These are phyloP conservation scores for Pelvicachromis taeniatus DNA, from an alignment of 2,113 vertebrate genomes.

Conservation along the genomic window DNA sequence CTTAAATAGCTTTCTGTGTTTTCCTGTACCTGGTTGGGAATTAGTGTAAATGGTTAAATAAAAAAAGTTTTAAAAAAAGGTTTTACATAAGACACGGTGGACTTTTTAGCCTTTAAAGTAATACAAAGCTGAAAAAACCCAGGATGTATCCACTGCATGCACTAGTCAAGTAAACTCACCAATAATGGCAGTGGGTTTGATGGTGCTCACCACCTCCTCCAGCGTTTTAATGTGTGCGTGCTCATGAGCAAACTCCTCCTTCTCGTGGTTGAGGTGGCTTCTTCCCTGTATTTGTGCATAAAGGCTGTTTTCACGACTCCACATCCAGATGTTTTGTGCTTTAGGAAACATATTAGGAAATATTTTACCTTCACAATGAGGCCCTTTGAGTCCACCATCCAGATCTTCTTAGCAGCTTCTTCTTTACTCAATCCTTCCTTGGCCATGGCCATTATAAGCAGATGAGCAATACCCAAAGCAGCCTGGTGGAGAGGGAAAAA, in stretches of 20 bases:
- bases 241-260: constrained; percentile 90
- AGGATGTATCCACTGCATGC: background rate
- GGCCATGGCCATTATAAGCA: constrained; percentile 91
- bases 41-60: background rate
- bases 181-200: constrained; percentile 92
- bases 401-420: constrained; percentile 88
- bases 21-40: constrained; percentile 25
- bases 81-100: background rate
- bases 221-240: constrained; percentile 83
- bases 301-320: background rate
- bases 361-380: constrained; percentile 89
- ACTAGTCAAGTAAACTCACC: constrained; percentile 66
- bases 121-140: background rate
- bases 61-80: background rate
- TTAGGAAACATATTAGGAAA: background rate
- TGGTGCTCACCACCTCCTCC: constrained; percentile 86
- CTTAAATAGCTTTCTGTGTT: constrained; percentile 30
- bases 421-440: constrained; percentile 82
- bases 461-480: constrained; percentile 90
- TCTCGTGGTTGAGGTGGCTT: constrained; percentile 88
- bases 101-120: background rate
- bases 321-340: background rate
- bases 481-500: constrained; percentile 70
- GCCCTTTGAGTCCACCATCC: constrained; percentile 96
- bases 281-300: constrained; percentile 76